phyloP scores from a whole-genome alignment of 2,113 vertebrate species.

The Protobothrops flavoviridis region DNA sequence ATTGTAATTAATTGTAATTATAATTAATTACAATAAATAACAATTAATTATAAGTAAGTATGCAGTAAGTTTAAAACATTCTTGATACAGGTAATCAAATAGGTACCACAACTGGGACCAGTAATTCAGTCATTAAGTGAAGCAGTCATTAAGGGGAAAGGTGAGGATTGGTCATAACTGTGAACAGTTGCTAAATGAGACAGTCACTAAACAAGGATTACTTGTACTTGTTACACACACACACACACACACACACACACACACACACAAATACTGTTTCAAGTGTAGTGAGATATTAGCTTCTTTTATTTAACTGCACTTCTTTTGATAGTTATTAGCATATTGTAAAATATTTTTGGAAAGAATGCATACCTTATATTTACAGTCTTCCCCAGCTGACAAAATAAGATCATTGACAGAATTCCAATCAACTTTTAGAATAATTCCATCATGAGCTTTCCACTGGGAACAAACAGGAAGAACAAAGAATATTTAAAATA shows the following conservation, averaged over 20 bases:
- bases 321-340: not conserved
- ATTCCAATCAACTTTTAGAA: slow-evolving; percentile 97
- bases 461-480: slow-evolving; percentile 75
- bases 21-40: not conserved
- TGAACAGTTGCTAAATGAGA: not conserved
- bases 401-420: slow-evolving; percentile 92
- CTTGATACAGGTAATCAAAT: not conserved
- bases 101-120: not conserved
- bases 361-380: slow-evolving; percentile 83
- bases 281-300: not conserved
- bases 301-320: slow-evolving; percentile 15
- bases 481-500: not conserved
- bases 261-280: not conserved
- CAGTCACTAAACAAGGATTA: not conserved
- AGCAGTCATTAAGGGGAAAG: not conserved
- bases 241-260: not conserved
- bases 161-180: not conserved
- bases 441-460: slow-evolving; percentile 94
- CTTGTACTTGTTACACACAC: not conserved
- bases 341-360: slow-evolving; percentile 6
- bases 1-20: not conserved
- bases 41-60: not conserved
- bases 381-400: slow-evolving; percentile 95
- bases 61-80: not conserved
- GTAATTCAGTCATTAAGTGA: not conserved